Conservation (phyloP, 2,888 invertebrate species). For the Melanophora roralis region DNA sequence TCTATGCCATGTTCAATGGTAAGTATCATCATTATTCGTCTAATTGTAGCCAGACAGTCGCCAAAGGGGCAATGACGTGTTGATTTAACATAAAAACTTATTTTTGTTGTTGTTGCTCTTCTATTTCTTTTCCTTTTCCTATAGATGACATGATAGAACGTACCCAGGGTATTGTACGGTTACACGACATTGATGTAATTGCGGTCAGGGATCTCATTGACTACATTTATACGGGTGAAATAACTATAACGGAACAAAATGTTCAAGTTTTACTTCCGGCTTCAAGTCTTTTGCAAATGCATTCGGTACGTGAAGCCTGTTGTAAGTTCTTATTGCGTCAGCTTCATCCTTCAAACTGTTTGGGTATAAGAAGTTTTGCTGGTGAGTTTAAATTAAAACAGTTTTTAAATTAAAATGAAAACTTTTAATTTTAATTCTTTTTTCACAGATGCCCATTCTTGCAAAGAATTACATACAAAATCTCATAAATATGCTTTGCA, state of each 20-base stretch:
- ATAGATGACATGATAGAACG: constrained; percentile 77
- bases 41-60: background rate
- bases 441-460: constrained; percentile 81
- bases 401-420: background rate
- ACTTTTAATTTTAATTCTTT: background rate
- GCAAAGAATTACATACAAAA: constrained; percentile 82
- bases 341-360: constrained; percentile 86
- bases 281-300: constrained; percentile 85
- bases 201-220: constrained; percentile 84
- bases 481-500: constrained; percentile 84
- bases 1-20: constrained; percentile 82
- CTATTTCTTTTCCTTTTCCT: constrained; percentile 6
- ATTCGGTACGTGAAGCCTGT: constrained; percentile 84
- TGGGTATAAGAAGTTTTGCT: constrained; percentile 85
- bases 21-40: constrained; percentile 63
- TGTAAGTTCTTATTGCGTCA: constrained; percentile 86
- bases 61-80: background rate
- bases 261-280: constrained; percentile 85
- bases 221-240: constrained; percentile 86
- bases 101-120: background rate
- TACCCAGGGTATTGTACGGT: constrained; percentile 74
- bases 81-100: constrained; percentile 17
- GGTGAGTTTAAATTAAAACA: constrained; percentile 66
- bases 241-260: constrained; percentile 83
- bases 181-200: constrained; percentile 79